Evolutionary conservation across 2,797 vertebrate species (phyloP).

Genomic region (Setipinna tenuifilis): DNA sequence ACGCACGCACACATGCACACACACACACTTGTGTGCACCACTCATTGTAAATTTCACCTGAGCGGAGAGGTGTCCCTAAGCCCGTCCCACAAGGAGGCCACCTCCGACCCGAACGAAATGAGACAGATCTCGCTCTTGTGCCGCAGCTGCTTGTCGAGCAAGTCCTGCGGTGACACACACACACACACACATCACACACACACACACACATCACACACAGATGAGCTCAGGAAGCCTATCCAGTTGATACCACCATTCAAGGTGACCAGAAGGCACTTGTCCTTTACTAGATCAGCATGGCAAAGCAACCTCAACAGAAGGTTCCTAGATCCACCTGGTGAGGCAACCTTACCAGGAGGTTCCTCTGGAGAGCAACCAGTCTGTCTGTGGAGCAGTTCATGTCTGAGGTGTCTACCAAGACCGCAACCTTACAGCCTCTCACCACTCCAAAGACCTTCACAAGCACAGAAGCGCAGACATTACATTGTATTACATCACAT

Average conservation of each 20-base stretch:
- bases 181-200: conserved; percentile 8
- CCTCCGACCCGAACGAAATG: conserved; percentile 69
- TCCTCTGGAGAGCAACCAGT: conserved; percentile 66
- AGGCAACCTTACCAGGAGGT: conserved; percentile 71
- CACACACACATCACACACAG: not conserved
- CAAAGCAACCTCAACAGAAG: not conserved
- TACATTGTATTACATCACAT: no score
- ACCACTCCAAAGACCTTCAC: conserved; percentile 79
- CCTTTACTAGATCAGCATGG: not conserved
- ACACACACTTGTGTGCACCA: not conserved
- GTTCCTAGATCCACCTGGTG: no score
- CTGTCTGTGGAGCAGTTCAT: conserved; percentile 57
- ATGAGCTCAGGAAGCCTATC: not conserved
- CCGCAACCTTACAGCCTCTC: conserved; percentile 70
- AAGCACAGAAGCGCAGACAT: not conserved
- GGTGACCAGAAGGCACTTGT: not conserved
- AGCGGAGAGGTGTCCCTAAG: conserved; percentile 56
- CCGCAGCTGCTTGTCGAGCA: conserved; percentile 79
- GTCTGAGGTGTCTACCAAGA: conserved; percentile 73
- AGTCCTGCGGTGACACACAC: conserved; percentile 59
- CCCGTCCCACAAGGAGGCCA: conserved; percentile 70
- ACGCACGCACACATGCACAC: not conserved
- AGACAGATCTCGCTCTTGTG: conserved; percentile 74
- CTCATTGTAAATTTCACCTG: conserved; percentile 63
- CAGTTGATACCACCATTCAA: not conserved